Base-by-base conservation (phyloP, 2,113 vertebrate species). In the Ariopsis seemanni region DNA sequence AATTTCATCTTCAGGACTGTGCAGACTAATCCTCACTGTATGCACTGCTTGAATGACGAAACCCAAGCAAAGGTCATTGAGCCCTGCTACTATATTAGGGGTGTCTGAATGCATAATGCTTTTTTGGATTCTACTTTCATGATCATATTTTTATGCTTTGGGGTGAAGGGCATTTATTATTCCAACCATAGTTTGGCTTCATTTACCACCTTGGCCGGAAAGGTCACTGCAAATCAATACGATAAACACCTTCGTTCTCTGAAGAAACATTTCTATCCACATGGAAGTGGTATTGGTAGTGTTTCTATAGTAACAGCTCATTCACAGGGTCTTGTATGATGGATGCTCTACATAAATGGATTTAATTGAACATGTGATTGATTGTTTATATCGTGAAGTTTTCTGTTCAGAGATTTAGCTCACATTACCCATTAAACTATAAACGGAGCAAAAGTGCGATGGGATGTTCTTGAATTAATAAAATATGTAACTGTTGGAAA, bases 1-100 rank as follows among this genome's bases (percentile, higher is more conserved):
- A 89, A 89, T 86, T 89, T 86, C 69, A 60, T 65, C 14, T 82
- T 20, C 65, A 63, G 7, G 82, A 82, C 50, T 65, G 20, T 55
- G 34, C 58, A 4, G 84, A 86, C 67, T 86, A 77, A 83, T 55
- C 74, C 58, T 57, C 75, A 11, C 63, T 60, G 57, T 82, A 69
- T 50, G 50, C 53, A 42, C 27, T 34, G 30, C 15, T 53, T 15
- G 58, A 63, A 80, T 84, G 69, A 88, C 34, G 27, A 53, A 52
- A 77, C 78, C 53, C 27, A 80, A 75, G n/a, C 1, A 18, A 83
- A 55, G 57, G 88, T 89, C 88, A 83, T 17, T 50, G 63, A 83
- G 88, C 22, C 88, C 88, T 89, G 78, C 34, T 60, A 12, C 58
- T 81, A 48, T 27, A 42, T 22, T 25, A 48, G 18, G 57, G 79